Evolutionary conservation across 1,140 invertebrate genomes (phyloP).

Genomic region (Argopecten irradians): DNA sequence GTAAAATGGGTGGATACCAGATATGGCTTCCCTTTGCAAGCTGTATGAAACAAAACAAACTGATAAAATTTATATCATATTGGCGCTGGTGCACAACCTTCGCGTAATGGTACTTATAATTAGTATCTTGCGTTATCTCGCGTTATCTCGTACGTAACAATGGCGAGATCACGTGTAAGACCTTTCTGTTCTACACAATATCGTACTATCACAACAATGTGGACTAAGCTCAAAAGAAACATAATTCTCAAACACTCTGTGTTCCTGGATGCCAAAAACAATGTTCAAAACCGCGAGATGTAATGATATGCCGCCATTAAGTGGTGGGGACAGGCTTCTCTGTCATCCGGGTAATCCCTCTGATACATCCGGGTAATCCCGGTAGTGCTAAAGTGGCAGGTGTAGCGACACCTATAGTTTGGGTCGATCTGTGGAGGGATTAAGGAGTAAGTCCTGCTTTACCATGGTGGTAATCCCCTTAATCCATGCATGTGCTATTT

Average conservation of each 20-base stretch:
- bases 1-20: not conserved
- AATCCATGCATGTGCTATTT: constrained; percentile 1
- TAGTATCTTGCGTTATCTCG: not conserved
- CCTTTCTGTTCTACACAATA: not conserved
- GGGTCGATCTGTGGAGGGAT: not conserved
- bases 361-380: not conserved
- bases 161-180: not conserved
- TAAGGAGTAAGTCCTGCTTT: not conserved
- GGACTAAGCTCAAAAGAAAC: not conserved
- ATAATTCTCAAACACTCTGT: not conserved
- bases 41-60: not conserved
- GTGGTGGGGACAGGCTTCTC: not conserved
- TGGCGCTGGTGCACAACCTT: not conserved
- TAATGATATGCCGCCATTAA: not conserved
- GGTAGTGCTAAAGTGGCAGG: not conserved
- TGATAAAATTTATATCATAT: not conserved
- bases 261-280: constrained; percentile 5
- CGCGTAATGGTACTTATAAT: not conserved
- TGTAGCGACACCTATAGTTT: constrained; percentile 7
- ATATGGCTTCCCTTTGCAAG: not conserved
- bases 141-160: not conserved
- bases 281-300: constrained; percentile 16
- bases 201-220: not conserved
- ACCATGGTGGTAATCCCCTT: not conserved
- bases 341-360: not conserved